Base-by-base conservation (phyloP, 2,888 invertebrate species). In the Cheilosia urbana region DNA sequence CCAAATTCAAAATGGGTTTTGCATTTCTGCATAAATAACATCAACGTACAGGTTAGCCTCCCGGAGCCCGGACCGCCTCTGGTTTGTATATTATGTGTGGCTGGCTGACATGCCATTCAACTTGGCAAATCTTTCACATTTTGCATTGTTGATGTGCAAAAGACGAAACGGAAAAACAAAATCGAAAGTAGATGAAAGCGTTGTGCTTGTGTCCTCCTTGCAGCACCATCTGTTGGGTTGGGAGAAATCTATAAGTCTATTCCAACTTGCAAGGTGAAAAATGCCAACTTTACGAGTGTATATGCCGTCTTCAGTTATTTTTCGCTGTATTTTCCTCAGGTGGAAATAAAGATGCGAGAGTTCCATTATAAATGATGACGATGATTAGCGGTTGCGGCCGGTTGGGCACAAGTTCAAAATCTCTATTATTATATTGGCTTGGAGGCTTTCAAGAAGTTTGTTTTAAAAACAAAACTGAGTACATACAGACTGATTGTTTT, bases 151-250 rank as follows among this genome's bases (percentile, higher is more conserved):
- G 17, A 30, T 66, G 45, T 53, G 79, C 51, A 66, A 66, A 72
- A 65, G 21, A 37, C 11, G 30, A 21, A 40, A 72, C 55, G 63
- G 40, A 69, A 75, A 76, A 69, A 55, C 21, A 75, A 60, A 76
- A 81, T 76, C 63, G 75, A 81, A 81, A 81, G 81, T 75, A 80
- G 76, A 80, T 80, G 75, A 80, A 75, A 75, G 81, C 75, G 75
- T 42, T 65, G 69, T 75, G 65, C 15, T 7, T 24, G 21, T 55
- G 27, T 80, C 66, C 49, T 78, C 78, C 13, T 69, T 69, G 17
- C 34, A 53, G 4, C 40, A 65, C 66, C 57, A 51, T 58, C 58
- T 51, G 62, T 40, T 58, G 21, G 13, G 4, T 51, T 51, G 24
- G 40, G 79, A 53, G 79, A 80, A 80, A 80, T 80, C 47, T 79